phyloP scores from a whole-genome alignment of 2,888 invertebrate genomes.

The Galeruca laticollis region DNA sequence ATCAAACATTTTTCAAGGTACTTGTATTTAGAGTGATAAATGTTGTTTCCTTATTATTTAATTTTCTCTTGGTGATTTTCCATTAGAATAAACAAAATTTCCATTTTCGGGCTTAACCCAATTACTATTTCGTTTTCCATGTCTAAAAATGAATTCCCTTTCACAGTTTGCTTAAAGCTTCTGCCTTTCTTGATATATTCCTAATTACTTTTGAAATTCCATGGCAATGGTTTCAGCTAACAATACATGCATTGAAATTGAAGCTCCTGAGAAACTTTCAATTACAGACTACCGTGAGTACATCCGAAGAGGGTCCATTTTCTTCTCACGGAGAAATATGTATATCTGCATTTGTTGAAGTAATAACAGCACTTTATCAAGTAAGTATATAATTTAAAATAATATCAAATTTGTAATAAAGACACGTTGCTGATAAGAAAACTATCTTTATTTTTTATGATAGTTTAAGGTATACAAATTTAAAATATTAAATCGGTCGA shows the following conservation, averaged over 20 bases:
- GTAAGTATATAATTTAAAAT: too few relatives aligned
- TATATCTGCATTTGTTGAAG: too few relatives aligned
- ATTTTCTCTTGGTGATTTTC: background rate
- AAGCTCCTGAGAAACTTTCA: slow-evolving; percentile 14
- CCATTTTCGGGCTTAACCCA: background rate
- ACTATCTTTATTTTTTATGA: too few relatives aligned
- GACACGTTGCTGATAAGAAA: too few relatives aligned
- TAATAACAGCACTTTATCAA: too few relatives aligned
- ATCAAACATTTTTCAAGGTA: too few relatives aligned
- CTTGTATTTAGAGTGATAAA: too few relatives aligned
- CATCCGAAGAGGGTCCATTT: too few relatives aligned
- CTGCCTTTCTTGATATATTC: slow-evolving; percentile 23
- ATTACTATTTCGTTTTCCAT: background rate
- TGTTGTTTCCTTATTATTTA: background rate
- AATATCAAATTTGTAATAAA: too few relatives aligned
- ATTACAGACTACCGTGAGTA: slow-evolving; percentile 12
- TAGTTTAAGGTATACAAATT: too few relatives aligned
- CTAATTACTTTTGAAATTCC: slow-evolving; percentile 27
- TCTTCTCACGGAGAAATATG: too few relatives aligned
- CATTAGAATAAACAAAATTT: background rate
- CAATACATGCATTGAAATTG: slow-evolving; percentile 27
- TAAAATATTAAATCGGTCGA: too few relatives aligned
- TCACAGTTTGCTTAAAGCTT: slow-evolving; percentile 21
- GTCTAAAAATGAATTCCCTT: slow-evolving; percentile 9
- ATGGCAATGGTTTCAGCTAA: slow-evolving; percentile 6